Evolutionary conservation across 2,888 invertebrate species (phyloP).

Genomic region (Meghimatium bilineatum): DNA sequence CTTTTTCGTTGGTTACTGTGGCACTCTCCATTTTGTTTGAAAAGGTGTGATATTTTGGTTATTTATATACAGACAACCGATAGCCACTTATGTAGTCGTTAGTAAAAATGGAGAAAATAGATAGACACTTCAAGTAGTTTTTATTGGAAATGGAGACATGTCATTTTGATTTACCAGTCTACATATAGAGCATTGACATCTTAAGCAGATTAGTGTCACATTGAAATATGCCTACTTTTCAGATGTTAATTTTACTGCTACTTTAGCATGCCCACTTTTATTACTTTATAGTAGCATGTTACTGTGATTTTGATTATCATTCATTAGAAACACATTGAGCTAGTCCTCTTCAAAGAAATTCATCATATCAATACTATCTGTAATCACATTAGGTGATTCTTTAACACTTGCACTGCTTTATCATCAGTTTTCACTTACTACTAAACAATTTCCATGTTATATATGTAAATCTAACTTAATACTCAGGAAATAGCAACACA

Average conservation of each 20-base stretch:
- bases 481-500: not conserved
- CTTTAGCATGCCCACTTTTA: not conserved
- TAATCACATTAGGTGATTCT: not conserved
- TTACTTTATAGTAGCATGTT: conserved; percentile 2
- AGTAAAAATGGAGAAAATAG: no score
- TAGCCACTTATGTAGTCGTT: no score
- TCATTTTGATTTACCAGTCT: no score
- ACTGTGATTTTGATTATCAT: not conserved
- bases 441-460: not conserved
- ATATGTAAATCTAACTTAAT: not conserved
- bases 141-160: no score
- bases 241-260: not conserved
- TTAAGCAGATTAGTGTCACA: not conserved
- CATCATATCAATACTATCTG: not conserved
- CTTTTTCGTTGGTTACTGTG: no score
- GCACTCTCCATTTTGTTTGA: no score
- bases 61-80: no score
- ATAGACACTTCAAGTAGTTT: no score
- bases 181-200: no score
- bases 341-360: not conserved
- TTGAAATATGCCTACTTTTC: no score
- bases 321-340: not conserved
- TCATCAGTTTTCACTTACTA: not conserved
- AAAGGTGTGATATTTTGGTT: no score
- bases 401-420: conserved; percentile 11